phyloP scores from a whole-genome alignment of 2,113 vertebrate species.

The Perca flavescens region DNA sequence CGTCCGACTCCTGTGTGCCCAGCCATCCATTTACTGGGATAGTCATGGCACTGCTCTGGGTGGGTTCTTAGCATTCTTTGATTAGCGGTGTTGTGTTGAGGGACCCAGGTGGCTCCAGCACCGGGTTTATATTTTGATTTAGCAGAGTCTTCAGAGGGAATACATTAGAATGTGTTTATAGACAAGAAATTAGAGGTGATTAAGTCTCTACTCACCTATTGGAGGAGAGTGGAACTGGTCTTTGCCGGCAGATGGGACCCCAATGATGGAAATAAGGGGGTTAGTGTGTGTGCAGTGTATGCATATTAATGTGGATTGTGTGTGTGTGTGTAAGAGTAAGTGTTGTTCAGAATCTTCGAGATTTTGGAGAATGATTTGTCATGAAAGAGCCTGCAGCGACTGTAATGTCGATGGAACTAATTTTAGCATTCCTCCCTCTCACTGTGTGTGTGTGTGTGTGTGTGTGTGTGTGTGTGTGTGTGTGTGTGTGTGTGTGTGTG shows the following conservation, averaged over 20 bases:
- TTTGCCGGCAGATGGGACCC: slow-evolving; percentile 70
- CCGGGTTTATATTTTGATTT: slow-evolving; percentile 61
- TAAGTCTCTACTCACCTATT: slow-evolving; percentile 72
- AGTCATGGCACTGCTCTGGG: background rate
- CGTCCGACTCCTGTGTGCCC: background rate
- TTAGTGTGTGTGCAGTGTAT: slow-evolving; percentile 34
- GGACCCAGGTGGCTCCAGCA: slow-evolving; percentile 74
- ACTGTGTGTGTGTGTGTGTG: background rate
- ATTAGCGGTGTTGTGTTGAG: slow-evolving; percentile 33
- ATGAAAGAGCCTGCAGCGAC: slow-evolving; percentile 51
- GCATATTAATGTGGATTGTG: slow-evolving; percentile 21
- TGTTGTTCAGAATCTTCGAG: slow-evolving; percentile 26
- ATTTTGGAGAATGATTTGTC: slow-evolving; percentile 57
- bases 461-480: slow-evolving; percentile 4
- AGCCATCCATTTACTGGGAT: slow-evolving; percentile 20
- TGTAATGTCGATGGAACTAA: slow-evolving; percentile 50
- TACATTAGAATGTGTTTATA: slow-evolving; percentile 76
- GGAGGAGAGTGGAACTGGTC: slow-evolving; percentile 42
- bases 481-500: slow-evolving; percentile 27
- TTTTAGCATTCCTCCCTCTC: slow-evolving; percentile 24
- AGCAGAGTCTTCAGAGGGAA: slow-evolving; percentile 68
- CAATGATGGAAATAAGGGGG: slow-evolving; percentile 38
- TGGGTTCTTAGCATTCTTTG: slow-evolving; percentile 10
- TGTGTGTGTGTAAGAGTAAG: slow-evolving; percentile 6
- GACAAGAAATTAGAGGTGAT: slow-evolving; percentile 70